Evolutionary conservation across 2,888 invertebrate genomes (phyloP), one percentile per base, ranked within the genome.

Genomic region (Limenitis camilla): DNA sequence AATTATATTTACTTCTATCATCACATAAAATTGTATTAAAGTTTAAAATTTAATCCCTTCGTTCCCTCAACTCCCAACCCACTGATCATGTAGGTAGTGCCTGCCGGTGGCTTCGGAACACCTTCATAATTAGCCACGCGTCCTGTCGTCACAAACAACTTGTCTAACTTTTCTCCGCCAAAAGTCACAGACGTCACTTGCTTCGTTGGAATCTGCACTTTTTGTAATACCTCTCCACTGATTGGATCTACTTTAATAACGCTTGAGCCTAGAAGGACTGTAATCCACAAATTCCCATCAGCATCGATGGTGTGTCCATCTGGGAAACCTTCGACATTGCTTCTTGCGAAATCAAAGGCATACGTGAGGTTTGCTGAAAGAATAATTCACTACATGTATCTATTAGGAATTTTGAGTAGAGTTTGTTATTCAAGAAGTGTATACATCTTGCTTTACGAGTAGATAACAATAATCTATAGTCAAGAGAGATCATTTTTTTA

Each of bases 301-400:
- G 89, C 85, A 72, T 95, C 95, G 44, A 94, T 92, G 40, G 93
- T 92, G 89, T 92, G 91, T 6, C 93, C 93, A 70, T 94, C 93
- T 0, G 92, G 91, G 32, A 89, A 64, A 1, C 82, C 85, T 0
- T 67, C 71, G 1, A 84, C 41, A 1, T 77, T 72, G 58, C 81
- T 73, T 36, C 74, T 69, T 31, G 76, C 78, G 38, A 92, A 83
- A 67, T 92, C 90, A 69, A 91, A 92, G 36, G 92, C 72, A 47
- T 89, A 80, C 58, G 83, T 88, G 56, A 89, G 76, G 69, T 91
- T 92, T 36, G 88, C 92, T 92, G 74, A 2, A 84, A 81, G 19
- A 19, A 19, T 2, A 19, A 19, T 19, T 19, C 19, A 19, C 3
- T 19, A 19, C 19, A 19, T 19, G 19, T n/a, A n/a, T n/a, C n/a